These are phyloP conservation scores for Hybos culiciformis DNA, from an alignment of 2,888 invertebrate genomes.

Conservation along the genomic window DNA sequence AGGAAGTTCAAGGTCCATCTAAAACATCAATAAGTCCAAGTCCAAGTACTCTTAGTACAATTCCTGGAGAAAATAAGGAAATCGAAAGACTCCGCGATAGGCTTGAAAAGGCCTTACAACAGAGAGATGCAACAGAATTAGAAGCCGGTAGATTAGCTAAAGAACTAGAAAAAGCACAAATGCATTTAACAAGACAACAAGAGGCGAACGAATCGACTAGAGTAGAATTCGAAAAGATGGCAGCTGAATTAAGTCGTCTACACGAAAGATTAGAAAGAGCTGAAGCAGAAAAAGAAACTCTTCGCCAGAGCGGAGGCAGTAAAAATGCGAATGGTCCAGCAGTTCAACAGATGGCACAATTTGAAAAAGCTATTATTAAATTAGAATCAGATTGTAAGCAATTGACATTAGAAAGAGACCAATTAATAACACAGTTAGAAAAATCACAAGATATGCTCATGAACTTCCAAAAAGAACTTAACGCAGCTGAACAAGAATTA, in stretches of 20 bases:
- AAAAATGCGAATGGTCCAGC: constrained; percentile 59
- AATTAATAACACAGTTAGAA: constrained; percentile 75
- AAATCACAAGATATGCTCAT: constrained; percentile 87
- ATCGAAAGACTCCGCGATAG: constrained; percentile 74
- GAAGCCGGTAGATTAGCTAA: constrained; percentile 73
- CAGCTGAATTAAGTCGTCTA: constrained; percentile 64
- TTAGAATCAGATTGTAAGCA: constrained; percentile 76
- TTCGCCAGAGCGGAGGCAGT: constrained; percentile 43
- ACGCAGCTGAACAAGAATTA: constrained; percentile 67
- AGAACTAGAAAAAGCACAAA: constrained; percentile 74
- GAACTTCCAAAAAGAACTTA: constrained; percentile 84
- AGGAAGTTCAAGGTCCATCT: constrained; percentile 35
- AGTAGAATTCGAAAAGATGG: constrained; percentile 74
- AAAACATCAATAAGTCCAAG: constrained; percentile 36
- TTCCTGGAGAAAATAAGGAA: constrained; percentile 53
- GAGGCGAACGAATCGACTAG: constrained; percentile 70
- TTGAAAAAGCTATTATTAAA: constrained; percentile 75
- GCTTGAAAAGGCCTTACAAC: constrained; percentile 63
- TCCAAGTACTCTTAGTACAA: constrained; percentile 37
- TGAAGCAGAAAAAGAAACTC: constrained; percentile 59
- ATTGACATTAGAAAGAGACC: constrained; percentile 67
- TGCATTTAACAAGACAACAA: constrained; percentile 69
- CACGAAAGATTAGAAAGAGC: constrained; percentile 67
- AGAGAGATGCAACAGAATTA: constrained; percentile 67
- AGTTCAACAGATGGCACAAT: constrained; percentile 63